Percentiles rank a stretch among this genome's conserved stretches.
phyloP scores from a whole-genome alignment of 2,888 invertebrate species.

The Lochmaea capreae region DNA sequence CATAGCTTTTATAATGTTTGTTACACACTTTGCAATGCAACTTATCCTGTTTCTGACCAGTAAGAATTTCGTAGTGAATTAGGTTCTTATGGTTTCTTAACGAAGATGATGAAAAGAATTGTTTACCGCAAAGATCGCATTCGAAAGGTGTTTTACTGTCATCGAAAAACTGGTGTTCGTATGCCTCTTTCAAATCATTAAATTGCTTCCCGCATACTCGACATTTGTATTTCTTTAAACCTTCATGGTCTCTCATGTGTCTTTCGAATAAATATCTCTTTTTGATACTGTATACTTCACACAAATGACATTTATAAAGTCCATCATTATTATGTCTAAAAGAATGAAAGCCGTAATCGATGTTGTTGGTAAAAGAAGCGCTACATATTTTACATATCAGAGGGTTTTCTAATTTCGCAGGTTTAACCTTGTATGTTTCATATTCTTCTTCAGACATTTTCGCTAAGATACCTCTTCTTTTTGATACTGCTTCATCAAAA shows the following conservation, averaged over 20 bases:
- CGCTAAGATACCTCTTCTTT: neutral
- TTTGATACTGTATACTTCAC: conserved; percentile 47
- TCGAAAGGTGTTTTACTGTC: neutral
- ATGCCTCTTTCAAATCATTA: neutral
- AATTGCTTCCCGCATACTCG: conserved; percentile 52
- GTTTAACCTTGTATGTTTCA: neutral
- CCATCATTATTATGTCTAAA: conserved; percentile 52
- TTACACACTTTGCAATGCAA: conserved; percentile 58
- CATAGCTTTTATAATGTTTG: conserved; percentile 45
- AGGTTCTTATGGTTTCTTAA: conserved; percentile 51
- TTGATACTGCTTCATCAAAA: neutral
- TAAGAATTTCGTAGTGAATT: conserved; percentile 61
- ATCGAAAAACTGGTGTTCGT: neutral
- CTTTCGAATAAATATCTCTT: conserved; percentile 26
- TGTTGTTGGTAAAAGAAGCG: conserved; percentile 58
- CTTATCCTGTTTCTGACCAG: conserved; percentile 50
- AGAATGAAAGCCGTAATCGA: conserved; percentile 64
- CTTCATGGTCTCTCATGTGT: conserved; percentile 8
- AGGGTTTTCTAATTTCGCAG: conserved; percentile 50
- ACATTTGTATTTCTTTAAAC: conserved; percentile 55
- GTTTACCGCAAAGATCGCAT: neutral
- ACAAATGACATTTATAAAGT: conserved; percentile 4
- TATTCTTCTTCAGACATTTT: neutral
- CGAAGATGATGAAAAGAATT: neutral
- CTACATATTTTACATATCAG: conserved; percentile 69